Base-by-base conservation (phyloP, 2,888 invertebrate species). In the Mesorhabditis sp. region DNA sequence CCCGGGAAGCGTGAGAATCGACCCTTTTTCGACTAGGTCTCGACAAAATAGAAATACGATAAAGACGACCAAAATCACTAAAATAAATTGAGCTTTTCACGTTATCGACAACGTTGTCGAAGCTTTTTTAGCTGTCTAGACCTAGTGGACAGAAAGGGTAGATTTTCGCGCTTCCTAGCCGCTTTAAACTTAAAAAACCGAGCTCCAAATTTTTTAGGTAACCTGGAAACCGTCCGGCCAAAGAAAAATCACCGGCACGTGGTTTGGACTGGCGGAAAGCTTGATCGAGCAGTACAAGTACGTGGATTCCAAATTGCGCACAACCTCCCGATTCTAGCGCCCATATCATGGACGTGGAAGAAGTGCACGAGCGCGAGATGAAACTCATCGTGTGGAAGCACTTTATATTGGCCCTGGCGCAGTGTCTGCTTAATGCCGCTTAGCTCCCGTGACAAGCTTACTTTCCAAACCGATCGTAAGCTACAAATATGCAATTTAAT, bases 331-430 rank as follows among this genome's bases (percentile, higher is more conserved):
- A 69, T n/a, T 69, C 45, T 62, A 70, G 70, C 44, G 69, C 68
- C 5, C 66, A 74, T 62, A 28, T 28, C 28, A 67, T 74, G 68
- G 72, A 74, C 10, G 44, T 72, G 70, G 74, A 74, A 28, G 74
- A 74, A 62, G 74, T 74, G 7, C 72, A 74, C 67, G 70, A 72
- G 45, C 65, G 74, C 64, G 74, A 74, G 64, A 69, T 71, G 68
- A 45, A 69, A 10, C 65, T 73, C 28, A 65, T 73, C 28, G 67
- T 72, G 6, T 74, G 74, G 74, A 74, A 73, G 43, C 74, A 74
- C 62, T 74, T 73, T 69, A 68, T 72, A 10, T 68, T 73, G 7
- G 70, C 74, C 45, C 68, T 74, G 7, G 66, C 69, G 6, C 72
- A 72, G 10, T 61, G 69, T 45, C 66, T 72, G 4, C 62, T 67